Evolutionary conservation across 2,113 vertebrate species (phyloP), one percentile per base, ranked within the genome.

Genomic region (Condylura cristata): DNA sequence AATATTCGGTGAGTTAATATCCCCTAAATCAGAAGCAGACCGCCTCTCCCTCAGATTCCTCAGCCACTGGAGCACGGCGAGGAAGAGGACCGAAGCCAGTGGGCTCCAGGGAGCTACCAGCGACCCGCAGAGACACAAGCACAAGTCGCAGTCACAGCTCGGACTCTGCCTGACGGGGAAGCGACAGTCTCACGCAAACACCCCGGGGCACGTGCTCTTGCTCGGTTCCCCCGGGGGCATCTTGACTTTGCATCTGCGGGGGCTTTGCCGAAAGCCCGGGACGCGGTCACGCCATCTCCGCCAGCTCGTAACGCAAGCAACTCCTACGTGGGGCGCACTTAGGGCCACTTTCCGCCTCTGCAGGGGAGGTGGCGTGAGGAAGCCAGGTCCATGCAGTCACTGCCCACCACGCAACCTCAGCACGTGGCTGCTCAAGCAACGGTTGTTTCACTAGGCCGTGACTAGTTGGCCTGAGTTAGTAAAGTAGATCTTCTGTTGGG

Each of bases 11-110:
- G 44, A 88, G 88, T 89, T 89, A 74, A 89, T 65, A 86, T 13
- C 12, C 92, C 80, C 66, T 87, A 93, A 95, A 96, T 81, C 58
- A 91, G 60, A 94, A 96, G 76, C 90, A 96, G 91, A 90, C 5
- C 65, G 66, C 12, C 3, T 37, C 39, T 39, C 32, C 26, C 37
- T 30, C 4, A 34, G 46, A 78, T 84, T 48, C 32, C 4, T 26
- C 22, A 72, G 53, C 12, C 41, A 22, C 46, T 26, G 4, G 18
- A 48, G 17, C 12, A 2, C 14, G 32, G 10, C 9, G 63, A 60
- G n/a, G 32, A 53, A 0, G 18, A 48, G 12, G n/a, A 3, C 2
- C 1, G 17, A 8, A 32, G 9, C 4, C 1, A 6, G 12, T 51
- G 30, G 9, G 13, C 28, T 26, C 4, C 5, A 8, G 17, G 48